Conservation (phyloP, 2,797 vertebrate genomes). For the Dallia pectoralis region DNA sequence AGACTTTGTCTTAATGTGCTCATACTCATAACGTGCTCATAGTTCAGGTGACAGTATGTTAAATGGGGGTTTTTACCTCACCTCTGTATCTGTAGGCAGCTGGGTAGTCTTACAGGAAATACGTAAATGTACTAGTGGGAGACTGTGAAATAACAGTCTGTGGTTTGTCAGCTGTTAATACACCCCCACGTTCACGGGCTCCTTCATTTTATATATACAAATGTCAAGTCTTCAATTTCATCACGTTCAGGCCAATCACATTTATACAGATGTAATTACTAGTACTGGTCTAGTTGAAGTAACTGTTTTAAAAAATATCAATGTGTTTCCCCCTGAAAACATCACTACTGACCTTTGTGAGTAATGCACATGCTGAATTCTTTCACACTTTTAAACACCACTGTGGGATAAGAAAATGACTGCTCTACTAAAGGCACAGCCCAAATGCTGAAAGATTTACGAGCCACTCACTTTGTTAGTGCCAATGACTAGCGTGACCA, state of each 20-base stretch:
- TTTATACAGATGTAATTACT: neutral
- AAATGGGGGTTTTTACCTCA: neutral
- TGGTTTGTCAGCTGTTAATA: neutral
- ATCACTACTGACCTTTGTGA: neutral
- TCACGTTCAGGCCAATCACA: neutral
- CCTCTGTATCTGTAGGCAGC: neutral
- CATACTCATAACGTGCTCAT: neutral
- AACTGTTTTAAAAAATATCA: neutral
- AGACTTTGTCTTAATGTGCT: neutral
- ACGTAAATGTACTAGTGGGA: neutral
- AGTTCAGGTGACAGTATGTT: neutral
- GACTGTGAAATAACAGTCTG: conserved; percentile 1
- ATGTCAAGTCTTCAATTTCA: conserved; percentile 7
- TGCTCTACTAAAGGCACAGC: neutral
- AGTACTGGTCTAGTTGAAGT: neutral
- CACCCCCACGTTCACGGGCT: conserved; percentile 25
- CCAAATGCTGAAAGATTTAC: neutral
- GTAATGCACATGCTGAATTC: neutral
- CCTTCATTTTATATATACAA: conserved; percentile 12
- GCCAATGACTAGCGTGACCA: neutral
- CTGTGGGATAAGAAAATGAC: neutral
- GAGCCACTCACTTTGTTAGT: neutral
- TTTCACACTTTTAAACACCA: neutral
- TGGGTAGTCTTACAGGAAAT: conserved; percentile 3
- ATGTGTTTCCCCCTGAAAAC: conserved; percentile 36